Evolutionary conservation across 2,888 invertebrate species (phyloP).

Genomic region (Erynnis tages): DNA sequence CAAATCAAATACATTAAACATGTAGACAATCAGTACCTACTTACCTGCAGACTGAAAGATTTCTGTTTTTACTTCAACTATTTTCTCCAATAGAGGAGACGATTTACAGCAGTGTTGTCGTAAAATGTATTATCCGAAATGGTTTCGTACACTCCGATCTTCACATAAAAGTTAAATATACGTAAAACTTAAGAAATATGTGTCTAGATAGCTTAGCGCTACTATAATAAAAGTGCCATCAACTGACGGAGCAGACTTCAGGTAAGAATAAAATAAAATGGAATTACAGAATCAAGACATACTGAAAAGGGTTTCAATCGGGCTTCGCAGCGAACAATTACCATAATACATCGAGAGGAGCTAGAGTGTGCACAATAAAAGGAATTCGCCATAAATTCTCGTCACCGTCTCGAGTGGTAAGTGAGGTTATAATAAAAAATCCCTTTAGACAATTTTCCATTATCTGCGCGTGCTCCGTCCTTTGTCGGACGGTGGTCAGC

Average conservation of each 20-base stretch:
- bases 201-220: background rate
- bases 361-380: slow-evolving; percentile 44
- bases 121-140: no score
- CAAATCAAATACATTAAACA: no score
- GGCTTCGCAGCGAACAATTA: slow-evolving; percentile 25
- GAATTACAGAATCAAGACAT: slow-evolving; percentile 5
- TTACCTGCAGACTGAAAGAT: no score
- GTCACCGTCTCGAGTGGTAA: slow-evolving; percentile 57
- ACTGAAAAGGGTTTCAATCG: background rate
- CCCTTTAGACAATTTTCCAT: slow-evolving; percentile 76
- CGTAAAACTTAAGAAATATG: background rate
- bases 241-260: background rate
- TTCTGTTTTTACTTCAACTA: no score
- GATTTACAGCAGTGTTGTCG: no score
- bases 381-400: slow-evolving; percentile 62
- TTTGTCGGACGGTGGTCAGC: slow-evolving; percentile 70
- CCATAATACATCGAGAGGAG: slow-evolving; percentile 28
- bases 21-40: no score
- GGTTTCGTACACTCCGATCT: no score
- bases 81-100: no score
- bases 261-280: slow-evolving; percentile 5
- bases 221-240: background rate
- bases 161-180: no score
- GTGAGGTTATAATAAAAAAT: slow-evolving; percentile 71
- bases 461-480: slow-evolving; percentile 67